phyloP scores from a whole-genome alignment of 1,140 invertebrate species.

The Leptonema lineaticorne region DNA sequence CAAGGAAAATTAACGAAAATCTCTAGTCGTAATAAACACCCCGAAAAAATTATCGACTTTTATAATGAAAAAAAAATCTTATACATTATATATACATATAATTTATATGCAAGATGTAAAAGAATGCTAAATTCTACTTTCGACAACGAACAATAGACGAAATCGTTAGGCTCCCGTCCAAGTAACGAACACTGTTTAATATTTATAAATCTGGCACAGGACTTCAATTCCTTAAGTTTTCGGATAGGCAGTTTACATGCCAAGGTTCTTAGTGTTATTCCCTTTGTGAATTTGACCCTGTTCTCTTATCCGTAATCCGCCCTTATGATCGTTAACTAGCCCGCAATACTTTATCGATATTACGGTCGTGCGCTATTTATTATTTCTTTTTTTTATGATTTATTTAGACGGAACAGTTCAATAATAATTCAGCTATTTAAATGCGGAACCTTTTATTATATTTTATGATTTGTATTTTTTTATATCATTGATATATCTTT shows the following conservation, averaged over 20 bases:
- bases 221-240: neutral
- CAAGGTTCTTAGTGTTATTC: conserved; percentile 6
- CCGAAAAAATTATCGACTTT: neutral
- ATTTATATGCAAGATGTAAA: too few relatives aligned
- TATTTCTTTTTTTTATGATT: too few relatives aligned
- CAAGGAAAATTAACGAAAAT: too few relatives aligned
- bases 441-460: too few relatives aligned
- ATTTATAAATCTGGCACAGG: conserved; percentile 20
- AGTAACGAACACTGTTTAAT: conserved; percentile 8
- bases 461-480: too few relatives aligned
- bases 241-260: conserved; percentile 12
- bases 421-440: too few relatives aligned
- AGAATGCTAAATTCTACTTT: too few relatives aligned
- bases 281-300: neutral
- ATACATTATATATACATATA: too few relatives aligned
- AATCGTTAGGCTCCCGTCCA: conserved; percentile 15
- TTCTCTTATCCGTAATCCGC: conserved; percentile 8
- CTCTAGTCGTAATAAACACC: neutral
- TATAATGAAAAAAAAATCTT: neutral
- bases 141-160: neutral
- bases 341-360: too few relatives aligned
- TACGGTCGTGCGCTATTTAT: too few relatives aligned
- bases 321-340: neutral
- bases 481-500: too few relatives aligned
- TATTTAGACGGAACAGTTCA: too few relatives aligned